These are phyloP conservation scores for Meles meles DNA, from an alignment of 2,113 vertebrate genomes.

Conservation along the genomic window DNA sequence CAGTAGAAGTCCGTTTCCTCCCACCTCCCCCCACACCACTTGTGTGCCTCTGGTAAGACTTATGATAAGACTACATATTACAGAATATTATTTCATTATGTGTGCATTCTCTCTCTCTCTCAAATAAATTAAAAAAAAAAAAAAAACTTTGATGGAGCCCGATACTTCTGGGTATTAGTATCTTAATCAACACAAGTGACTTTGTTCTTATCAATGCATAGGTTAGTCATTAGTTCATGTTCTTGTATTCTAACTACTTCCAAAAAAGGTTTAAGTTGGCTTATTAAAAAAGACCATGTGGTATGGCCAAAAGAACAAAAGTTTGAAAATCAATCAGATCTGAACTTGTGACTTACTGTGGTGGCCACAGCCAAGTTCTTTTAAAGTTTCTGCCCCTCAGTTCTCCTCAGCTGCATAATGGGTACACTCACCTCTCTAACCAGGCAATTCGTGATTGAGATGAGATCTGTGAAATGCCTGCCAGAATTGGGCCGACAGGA, in stretches of 20 bases:
- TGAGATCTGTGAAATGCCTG: background rate
- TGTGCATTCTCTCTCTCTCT: background rate
- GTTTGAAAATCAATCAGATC: background rate
- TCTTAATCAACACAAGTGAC: background rate
- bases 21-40: no score
- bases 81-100: no score
- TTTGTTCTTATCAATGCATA: background rate
- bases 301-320: background rate
- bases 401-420: background rate
- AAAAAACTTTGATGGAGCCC: background rate
- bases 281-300: conserved; percentile 4
- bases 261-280: background rate
- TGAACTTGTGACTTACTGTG: background rate
- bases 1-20: background rate
- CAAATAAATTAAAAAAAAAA: background rate
- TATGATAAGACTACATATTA: no score
- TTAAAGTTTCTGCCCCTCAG: background rate
- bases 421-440: background rate
- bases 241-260: background rate
- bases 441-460: background rate
- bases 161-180: background rate
- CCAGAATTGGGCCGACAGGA: background rate
- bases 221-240: background rate
- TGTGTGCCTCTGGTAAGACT: no score
- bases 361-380: background rate